phyloP scores from a whole-genome alignment of 1,140 invertebrate species.

The Xylocopa sonorina region DNA sequence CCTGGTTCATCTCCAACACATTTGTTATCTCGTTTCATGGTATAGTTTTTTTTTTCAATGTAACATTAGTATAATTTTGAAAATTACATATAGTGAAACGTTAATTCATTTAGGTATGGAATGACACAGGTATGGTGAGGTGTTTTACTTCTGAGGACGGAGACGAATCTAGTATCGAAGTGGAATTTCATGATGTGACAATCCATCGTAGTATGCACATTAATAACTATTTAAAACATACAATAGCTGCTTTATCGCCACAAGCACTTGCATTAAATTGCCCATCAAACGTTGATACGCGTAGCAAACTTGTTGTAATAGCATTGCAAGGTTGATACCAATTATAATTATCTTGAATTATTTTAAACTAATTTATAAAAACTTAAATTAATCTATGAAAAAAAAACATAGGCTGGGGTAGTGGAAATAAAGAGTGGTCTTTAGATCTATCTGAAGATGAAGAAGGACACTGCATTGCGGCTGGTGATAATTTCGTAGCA shows the following conservation, averaged over 20 bases:
- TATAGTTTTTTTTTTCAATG: constrained; percentile 67
- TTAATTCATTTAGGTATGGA: constrained; percentile 87
- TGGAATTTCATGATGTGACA: constrained; percentile 97
- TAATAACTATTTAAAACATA: constrained; percentile 90
- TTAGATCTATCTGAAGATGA: constrained; percentile 89
- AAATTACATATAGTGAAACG: not conserved
- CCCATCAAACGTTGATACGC: constrained; percentile 82
- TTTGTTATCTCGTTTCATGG: constrained; percentile 91
- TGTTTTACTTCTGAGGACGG: constrained; percentile 87
- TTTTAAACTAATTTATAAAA: not conserved
- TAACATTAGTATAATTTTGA: constrained; percentile 18
- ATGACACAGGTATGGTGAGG: constrained; percentile 91
- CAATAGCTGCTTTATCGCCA: constrained; percentile 91
- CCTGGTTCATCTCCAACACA: constrained; percentile 93
- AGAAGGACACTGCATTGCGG: constrained; percentile 87
- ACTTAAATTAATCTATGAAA: constrained; percentile 24
- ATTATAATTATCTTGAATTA: not conserved
- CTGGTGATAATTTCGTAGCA: constrained; percentile 89
- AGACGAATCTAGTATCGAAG: constrained; percentile 91
- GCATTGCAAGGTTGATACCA: constrained; percentile 73
- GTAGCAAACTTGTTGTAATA: constrained; percentile 81
- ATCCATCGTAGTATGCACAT: constrained; percentile 95
- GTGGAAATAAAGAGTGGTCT: constrained; percentile 95
- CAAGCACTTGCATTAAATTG: constrained; percentile 91
- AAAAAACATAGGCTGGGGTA: constrained; percentile 81